These are phyloP conservation scores for Diarsia mendica DNA, from an alignment of 2,888 invertebrate species.

Conservation along the genomic window DNA sequence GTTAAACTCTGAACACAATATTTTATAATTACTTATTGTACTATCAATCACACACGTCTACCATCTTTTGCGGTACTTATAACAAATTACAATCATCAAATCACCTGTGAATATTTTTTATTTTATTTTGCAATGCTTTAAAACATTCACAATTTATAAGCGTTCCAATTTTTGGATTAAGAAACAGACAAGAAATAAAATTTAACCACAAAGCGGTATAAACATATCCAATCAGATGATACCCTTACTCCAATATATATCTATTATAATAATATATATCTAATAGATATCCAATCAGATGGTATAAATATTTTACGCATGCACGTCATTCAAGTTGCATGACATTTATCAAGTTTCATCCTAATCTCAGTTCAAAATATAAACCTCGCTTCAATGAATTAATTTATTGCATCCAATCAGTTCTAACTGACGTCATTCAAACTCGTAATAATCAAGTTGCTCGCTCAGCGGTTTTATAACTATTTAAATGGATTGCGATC, in stretches of 20 bases:
- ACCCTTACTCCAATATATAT: no score
- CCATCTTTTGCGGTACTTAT: no score
- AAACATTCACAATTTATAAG: neutral
- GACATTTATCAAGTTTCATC: neutral
- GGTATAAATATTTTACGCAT: no score
- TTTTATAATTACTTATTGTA: no score
- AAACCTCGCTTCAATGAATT: neutral
- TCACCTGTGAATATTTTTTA: no score
- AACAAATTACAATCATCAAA: no score
- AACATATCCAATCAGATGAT: no score
- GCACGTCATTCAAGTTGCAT: neutral
- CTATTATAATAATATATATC: no score
- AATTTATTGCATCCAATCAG: conserved; percentile 27
- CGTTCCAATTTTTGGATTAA: neutral
- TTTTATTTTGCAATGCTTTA: no score
- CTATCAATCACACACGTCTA: no score
- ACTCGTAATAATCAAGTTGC: conserved; percentile 66
- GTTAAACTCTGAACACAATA: no score
- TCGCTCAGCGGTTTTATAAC: conserved; percentile 71
- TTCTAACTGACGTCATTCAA: conserved; percentile 34
- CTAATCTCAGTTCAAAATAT: neutral
- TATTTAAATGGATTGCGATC: conserved; percentile 76
- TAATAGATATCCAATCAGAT: no score
- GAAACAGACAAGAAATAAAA: neutral
- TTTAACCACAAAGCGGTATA: neutral